These are phyloP conservation scores for Syngnathus typhle DNA, from an alignment of 2,113 vertebrate species.

Conservation along the genomic window DNA sequence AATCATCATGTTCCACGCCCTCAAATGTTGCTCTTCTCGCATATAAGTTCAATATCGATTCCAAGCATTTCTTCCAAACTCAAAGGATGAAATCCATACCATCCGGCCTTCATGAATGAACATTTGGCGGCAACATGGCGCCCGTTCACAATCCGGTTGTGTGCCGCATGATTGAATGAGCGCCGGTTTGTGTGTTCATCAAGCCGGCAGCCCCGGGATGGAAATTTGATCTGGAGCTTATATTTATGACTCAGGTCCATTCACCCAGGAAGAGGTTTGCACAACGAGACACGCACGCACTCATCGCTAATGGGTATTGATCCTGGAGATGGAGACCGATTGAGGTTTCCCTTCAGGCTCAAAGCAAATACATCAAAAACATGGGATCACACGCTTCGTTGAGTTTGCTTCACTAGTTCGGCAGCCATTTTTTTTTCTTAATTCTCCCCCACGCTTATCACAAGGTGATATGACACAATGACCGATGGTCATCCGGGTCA, in stretches of 20 bases:
- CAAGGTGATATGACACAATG: conserved; percentile 9
- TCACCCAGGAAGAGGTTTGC: conserved; percentile 50
- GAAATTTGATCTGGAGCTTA: conserved; percentile 55
- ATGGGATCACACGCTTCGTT: neutral
- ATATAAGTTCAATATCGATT: conserved; percentile 38
- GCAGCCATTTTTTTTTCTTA: conserved; percentile 1
- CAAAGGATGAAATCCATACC: conserved; percentile 6
- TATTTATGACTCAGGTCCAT: conserved; percentile 61
- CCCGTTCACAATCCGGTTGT: conserved; percentile 22
- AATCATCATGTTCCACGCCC: conserved; percentile 44
- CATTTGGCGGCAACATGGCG: conserved; percentile 17
- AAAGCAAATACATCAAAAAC: conserved; percentile 53
- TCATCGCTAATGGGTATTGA: conserved; percentile 67
- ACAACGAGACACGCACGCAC: conserved; percentile 1
- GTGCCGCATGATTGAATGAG: conserved; percentile 38
- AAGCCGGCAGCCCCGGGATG: neutral
- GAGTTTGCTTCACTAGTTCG: neutral
- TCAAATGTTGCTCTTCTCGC: conserved; percentile 31
- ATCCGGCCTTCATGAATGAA: conserved; percentile 37
- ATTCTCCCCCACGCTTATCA: neutral
- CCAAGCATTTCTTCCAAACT: conserved; percentile 26
- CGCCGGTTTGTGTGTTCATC: conserved; percentile 12
- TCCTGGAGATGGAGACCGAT: conserved; percentile 63
- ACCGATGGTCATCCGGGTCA: conserved; percentile 24
- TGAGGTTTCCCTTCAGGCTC: conserved; percentile 54